A percentile compares a stretch with the other conserved stretches of the same genome.
Evolutionary conservation across 2,113 vertebrate species (phyloP).

Genomic region (Malurus alboscapulatus): DNA sequence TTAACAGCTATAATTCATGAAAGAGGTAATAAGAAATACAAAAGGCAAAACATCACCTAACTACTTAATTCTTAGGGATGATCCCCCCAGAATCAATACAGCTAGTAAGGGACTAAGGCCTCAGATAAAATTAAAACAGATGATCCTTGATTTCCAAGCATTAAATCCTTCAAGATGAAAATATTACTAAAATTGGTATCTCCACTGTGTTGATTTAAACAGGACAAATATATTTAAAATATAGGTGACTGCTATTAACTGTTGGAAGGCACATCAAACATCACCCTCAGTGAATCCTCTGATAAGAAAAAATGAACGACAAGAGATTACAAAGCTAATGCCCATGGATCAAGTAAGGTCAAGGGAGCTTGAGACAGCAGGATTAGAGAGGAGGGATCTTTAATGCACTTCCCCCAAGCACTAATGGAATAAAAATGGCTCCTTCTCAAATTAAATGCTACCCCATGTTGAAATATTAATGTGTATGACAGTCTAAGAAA

Average conservation of each 20-base stretch:
- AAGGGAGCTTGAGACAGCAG: conserved; percentile 74
- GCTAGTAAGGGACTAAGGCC: not conserved
- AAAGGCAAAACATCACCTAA: conserved; percentile 5
- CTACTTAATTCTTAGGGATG: not conserved
- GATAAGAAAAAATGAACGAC: conserved; percentile 76
- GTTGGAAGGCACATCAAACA: not conserved
- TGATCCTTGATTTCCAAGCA: not conserved
- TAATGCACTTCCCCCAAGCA: conserved; percentile 18
- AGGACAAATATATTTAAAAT: not conserved
- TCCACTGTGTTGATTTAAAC: not conserved
- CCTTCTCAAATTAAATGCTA: conserved; percentile 47
- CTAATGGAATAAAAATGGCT: conserved; percentile 32
- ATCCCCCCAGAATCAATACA: not conserved
- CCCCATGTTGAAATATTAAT: conserved; percentile 17
- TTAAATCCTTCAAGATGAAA: not conserved
- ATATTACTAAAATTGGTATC: not conserved
- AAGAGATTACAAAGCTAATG: conserved; percentile 85
- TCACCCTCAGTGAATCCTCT: conserved; percentile 70
- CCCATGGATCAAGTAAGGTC: conserved; percentile 80
- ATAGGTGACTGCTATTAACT: not conserved
- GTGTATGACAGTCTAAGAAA: not conserved
- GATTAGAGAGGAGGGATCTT: conserved; percentile 77
- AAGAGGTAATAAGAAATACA: not conserved
- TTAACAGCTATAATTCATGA: not conserved
- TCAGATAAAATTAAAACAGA: conserved; percentile 11